Evolutionary conservation across 2,888 invertebrate species (phyloP), one percentile per base, ranked within the genome.

Genomic region (Loripinus fragilis): DNA sequence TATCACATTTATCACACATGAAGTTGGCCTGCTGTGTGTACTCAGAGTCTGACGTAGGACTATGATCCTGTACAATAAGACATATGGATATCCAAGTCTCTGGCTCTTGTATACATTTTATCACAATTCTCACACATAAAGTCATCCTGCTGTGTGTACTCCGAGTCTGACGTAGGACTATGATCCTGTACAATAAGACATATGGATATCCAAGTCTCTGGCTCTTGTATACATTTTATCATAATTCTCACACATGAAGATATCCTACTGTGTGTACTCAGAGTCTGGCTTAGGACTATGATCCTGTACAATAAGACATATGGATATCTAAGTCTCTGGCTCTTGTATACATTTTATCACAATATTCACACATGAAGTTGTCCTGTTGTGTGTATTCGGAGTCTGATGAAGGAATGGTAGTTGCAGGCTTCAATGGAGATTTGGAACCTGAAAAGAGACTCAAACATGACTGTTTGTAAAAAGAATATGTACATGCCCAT

Each of bases 271-370:
- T 7, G 74, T 67, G 64, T 89, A 87, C 42, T 73, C 76, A n/a
- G 70, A 67, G 64, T 81, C 72, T 52, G 55, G 33, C 50, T 55
- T 66, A 12, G 71, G 71, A 55, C n/a, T n/a, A n/a, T n/a, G n/a
- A 88, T 17, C 85, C 85, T 2, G 88, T 87, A 79, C 93, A 93
- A 80, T 93, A 93, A 1, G 90, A 87, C 79, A 87, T 88, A 75
- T 93, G 93, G 71, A 93, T 91, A 45, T 91, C 90, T 52, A 93
- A 82, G 76, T 93, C 92, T 45, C 86, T 81, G 28, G 77, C 76
- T 74, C 85, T 85, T 10, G 85, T 86, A 81, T 92, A 93, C 89
- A 91, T 90, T 82, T 92, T 92, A 84, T 92, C 91, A 89, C 93
- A 93, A 33, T 86, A 86, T 28, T 83, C 75, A 80, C 93, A 93